Percentiles rank a stretch among this genome's conserved stretches.
Evolutionary conservation across 2,888 invertebrate species (phyloP).

Genomic region (Drosophila peninsularis): DNA sequence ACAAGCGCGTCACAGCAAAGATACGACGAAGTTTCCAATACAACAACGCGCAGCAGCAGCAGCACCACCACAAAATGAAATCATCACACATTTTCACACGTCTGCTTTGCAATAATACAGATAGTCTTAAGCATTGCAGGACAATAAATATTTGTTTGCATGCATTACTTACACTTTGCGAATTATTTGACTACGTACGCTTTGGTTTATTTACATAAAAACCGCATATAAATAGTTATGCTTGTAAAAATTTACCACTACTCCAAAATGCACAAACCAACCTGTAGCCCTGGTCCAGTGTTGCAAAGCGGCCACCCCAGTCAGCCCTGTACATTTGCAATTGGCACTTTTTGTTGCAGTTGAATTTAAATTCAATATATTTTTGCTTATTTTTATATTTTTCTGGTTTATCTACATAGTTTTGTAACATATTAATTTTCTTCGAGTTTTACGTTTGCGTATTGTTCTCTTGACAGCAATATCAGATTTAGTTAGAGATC

Average conservation of each 20-base stretch:
- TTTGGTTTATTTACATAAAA: constrained; percentile 74
- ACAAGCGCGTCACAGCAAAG: constrained; percentile 56
- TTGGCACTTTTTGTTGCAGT: constrained; percentile 39
- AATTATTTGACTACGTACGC: constrained; percentile 60
- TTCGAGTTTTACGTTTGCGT: constrained; percentile 42
- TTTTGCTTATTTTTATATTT: constrained; percentile 11
- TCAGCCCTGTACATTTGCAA: constrained; percentile 42
- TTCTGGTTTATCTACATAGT: constrained; percentile 25
- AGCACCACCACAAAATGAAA: constrained; percentile 79
- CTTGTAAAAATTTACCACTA: constrained; percentile 72
- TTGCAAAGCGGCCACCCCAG: constrained; percentile 19
- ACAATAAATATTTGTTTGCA: not conserved
- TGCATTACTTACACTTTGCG: constrained; percentile 67
- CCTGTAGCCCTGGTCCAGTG: constrained; percentile 63
- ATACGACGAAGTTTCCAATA: constrained; percentile 76
- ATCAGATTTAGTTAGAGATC: constrained; percentile 46
- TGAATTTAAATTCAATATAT: constrained; percentile 46
- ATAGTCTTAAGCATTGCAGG: constrained; percentile 7
- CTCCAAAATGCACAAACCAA: constrained; percentile 71
- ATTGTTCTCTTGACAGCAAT: constrained; percentile 32
- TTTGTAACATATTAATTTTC: constrained; percentile 23
- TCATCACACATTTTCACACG: constrained; percentile 76
- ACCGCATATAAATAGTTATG: constrained; percentile 67
- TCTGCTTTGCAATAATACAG: constrained; percentile 10
- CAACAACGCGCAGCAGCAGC: constrained; percentile 71